Evolutionary conservation across 2,113 vertebrate species (phyloP).

Genomic region (Psophia crepitans): DNA sequence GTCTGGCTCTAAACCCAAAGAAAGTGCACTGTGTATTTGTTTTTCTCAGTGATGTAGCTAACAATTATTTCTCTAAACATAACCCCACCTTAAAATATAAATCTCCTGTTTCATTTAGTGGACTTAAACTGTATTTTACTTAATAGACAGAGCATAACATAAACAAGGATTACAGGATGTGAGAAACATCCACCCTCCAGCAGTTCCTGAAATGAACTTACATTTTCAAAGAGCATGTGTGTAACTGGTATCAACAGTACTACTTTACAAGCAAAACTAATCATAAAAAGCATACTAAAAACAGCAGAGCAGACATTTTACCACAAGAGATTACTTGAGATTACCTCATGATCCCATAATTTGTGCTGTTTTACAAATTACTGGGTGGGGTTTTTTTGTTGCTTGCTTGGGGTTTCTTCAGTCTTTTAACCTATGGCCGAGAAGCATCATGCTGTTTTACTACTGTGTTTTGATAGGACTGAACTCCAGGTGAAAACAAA

Average conservation of each 20-base stretch:
- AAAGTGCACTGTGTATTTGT: not conserved
- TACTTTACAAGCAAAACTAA: not conserved
- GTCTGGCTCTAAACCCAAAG: not conserved
- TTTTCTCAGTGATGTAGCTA: not conserved
- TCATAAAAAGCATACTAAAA: not conserved
- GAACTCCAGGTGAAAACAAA: not conserved
- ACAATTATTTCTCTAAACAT: not conserved
- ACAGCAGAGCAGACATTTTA: not conserved
- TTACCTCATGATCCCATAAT: not conserved
- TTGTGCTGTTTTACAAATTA: not conserved
- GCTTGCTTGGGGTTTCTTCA: not conserved
- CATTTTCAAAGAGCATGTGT: not conserved
- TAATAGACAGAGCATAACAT: not conserved
- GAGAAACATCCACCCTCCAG: not conserved
- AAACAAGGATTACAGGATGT: conserved; percentile 21
- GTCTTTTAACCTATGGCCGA: not conserved
- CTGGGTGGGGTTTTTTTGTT: not conserved
- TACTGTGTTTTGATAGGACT: not conserved
- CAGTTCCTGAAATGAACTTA: conserved; percentile 5
- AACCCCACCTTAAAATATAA: not conserved
- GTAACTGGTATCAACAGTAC: not conserved
- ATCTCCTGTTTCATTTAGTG: not conserved
- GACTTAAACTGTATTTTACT: not conserved
- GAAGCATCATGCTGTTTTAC: not conserved
- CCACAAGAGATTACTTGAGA: not conserved